phyloP scores from a whole-genome alignment of 1,140 invertebrate genomes.

The Sweltsa coloradensis region DNA sequence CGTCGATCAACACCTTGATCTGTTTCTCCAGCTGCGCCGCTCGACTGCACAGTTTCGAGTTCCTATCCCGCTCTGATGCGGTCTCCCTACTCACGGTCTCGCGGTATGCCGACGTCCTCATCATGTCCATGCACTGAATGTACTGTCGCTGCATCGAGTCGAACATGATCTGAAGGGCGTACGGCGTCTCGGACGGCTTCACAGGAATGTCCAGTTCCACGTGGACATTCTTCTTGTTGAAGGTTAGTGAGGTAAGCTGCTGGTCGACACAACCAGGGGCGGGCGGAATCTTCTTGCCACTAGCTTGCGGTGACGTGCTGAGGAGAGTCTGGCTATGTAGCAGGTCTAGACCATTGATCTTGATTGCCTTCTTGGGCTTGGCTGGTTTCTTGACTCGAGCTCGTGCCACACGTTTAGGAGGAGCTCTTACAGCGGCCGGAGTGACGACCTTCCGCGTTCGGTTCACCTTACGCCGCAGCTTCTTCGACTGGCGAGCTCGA shows the following conservation, averaged over 20 bases:
- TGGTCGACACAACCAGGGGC: conserved; percentile 84
- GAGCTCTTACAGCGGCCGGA: conserved; percentile 19
- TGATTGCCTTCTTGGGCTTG: conserved; percentile 47
- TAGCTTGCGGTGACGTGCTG: conserved; percentile 59
- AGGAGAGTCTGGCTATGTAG: conserved; percentile 82
- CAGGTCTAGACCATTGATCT: conserved; percentile 76
- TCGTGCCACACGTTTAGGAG: conserved; percentile 22
- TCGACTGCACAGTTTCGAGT: conserved; percentile 62
- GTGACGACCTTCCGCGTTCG: conserved; percentile 20
- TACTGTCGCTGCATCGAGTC: conserved; percentile 76
- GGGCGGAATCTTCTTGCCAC: conserved; percentile 56
- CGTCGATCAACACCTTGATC: conserved; percentile 78
- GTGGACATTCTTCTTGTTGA: conserved; percentile 48
- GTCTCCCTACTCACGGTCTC: conserved; percentile 63
- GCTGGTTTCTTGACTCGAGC: conserved; percentile 37
- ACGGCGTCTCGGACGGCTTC: conserved; percentile 64
- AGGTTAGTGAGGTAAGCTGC: conserved; percentile 62
- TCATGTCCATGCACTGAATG: conserved; percentile 63
- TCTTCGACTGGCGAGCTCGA: conserved; percentile 17
- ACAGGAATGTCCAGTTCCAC: conserved; percentile 68
- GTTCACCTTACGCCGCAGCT: conserved; percentile 32
- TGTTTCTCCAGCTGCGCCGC: conserved; percentile 81
- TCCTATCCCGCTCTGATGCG: conserved; percentile 67
- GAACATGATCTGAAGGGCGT: conserved; percentile 71
- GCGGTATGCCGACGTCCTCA: conserved; percentile 67